phyloP scores from a whole-genome alignment of 2,797 vertebrate genomes.

The Amazona finschi region DNA sequence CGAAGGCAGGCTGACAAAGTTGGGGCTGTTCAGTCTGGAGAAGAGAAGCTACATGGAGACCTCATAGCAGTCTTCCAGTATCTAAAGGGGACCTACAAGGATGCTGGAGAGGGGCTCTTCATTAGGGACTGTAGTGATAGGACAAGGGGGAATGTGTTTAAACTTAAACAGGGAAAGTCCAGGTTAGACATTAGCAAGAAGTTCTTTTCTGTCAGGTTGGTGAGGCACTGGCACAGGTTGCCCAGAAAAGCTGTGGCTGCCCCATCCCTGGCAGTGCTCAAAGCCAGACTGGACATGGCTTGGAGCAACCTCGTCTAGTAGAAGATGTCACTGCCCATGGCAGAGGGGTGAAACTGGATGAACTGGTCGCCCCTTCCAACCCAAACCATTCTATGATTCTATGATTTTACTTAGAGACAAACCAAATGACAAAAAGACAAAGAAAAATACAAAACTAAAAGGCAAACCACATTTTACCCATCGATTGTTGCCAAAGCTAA shows the following conservation, averaged over 20 bases:
- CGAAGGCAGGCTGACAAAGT: not conserved
- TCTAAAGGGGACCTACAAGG: not conserved
- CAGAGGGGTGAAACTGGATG: not conserved
- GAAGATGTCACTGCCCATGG: not conserved
- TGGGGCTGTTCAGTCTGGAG: not conserved
- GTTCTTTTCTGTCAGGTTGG: not conserved
- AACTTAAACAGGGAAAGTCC: not conserved
- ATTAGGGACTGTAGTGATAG: not conserved
- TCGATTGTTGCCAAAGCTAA: not conserved
- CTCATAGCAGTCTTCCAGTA: not conserved
- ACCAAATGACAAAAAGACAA: not conserved
- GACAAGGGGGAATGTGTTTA: not conserved
- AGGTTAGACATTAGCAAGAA: not conserved
- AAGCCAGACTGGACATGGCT: not conserved
- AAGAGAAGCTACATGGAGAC: not conserved
- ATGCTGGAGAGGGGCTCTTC: not conserved
- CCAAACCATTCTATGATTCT: not conserved
- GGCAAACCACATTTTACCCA: not conserved
- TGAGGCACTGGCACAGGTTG: not conserved
- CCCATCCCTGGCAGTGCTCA: not conserved
- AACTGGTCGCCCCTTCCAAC: not conserved
- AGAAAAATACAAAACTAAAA: not conserved
- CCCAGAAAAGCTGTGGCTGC: not conserved
- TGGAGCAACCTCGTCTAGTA: not conserved
- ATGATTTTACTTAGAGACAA: not conserved